phyloP scores from a whole-genome alignment of 2,888 invertebrate species.

The Pycnomerus fuliginosus region DNA sequence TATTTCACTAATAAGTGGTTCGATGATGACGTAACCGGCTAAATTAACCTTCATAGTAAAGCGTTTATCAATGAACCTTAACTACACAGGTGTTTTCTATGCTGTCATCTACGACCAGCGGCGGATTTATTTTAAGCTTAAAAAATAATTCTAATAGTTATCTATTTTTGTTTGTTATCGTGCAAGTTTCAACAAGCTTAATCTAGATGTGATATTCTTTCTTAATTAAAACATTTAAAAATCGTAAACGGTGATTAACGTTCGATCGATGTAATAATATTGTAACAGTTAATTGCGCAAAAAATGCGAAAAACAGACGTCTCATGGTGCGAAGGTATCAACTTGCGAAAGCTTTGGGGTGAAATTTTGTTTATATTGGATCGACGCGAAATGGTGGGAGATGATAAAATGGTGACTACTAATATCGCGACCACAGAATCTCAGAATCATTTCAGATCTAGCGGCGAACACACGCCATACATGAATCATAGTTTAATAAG shows the following conservation, averaged over 20 bases:
- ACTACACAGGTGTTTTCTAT: constrained; percentile 5
- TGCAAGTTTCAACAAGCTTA: no score
- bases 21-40: constrained; percentile 25
- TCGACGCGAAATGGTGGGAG: constrained; percentile 7
- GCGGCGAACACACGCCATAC: constrained; percentile 7
- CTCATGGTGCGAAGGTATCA: no score
- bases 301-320: no score
- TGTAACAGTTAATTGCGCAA: no score
- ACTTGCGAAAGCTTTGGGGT: no score
- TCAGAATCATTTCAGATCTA: constrained; percentile 18
- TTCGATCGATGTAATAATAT: no score
- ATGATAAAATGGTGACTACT: constrained; percentile 17
- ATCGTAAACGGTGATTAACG: no score
- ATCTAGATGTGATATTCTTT: no score
- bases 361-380: constrained; percentile 1
- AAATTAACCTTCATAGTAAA: constrained; percentile 31
- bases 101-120: constrained; percentile 3
- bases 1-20: constrained; percentile 4
- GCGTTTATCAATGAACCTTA: constrained; percentile 35
- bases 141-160: no score
- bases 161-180: no score
- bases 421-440: constrained; percentile 19
- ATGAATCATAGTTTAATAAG: constrained; percentile 9
- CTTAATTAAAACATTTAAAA: no score
- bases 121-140: constrained; percentile 3